These are phyloP conservation scores for Palythoa heliodiscus DNA, from an alignment of 92 coral and sea anemone genomes.

Conservation along the genomic window DNA sequence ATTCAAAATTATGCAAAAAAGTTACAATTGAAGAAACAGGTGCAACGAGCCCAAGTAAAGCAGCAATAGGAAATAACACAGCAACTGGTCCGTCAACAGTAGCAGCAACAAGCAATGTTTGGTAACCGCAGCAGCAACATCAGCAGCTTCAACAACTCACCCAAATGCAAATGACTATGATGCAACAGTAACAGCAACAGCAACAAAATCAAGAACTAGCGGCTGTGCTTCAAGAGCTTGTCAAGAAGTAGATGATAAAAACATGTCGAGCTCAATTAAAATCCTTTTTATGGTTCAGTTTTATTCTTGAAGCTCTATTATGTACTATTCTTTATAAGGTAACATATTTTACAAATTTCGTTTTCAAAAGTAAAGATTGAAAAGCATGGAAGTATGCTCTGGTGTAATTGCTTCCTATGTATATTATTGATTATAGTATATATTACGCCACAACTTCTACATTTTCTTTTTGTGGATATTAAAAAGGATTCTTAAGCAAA, in stretches of 20 bases:
- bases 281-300: neutral
- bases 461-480: neutral
- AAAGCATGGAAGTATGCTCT: neutral
- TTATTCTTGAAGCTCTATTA: neutral
- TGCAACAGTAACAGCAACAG: slow-evolving; percentile 26
- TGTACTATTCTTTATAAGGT: neutral
- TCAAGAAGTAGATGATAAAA: slow-evolving; percentile 39
- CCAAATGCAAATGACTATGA: slow-evolving; percentile 50
- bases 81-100: slow-evolving; percentile 54
- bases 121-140: slow-evolving; percentile 50
- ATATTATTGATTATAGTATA: neutral
- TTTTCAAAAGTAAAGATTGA: neutral
- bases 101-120: slow-evolving; percentile 45
- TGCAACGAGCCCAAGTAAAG: slow-evolving; percentile 42
- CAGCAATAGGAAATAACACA: slow-evolving; percentile 50
- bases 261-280: slow-evolving; percentile 14
- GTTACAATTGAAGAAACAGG: slow-evolving; percentile 41
- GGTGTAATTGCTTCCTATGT: neutral
- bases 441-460: neutral
- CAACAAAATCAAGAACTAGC: slow-evolving; percentile 46
- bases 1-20: slow-evolving; percentile 49
- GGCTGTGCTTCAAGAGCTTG: slow-evolving; percentile 50
- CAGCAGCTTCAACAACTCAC: slow-evolving; percentile 53
- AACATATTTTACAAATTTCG: neutral
- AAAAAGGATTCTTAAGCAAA: too few species aligned